phyloP scores from a whole-genome alignment of 2,888 invertebrate species.

The Ferdinandea cuprea region DNA sequence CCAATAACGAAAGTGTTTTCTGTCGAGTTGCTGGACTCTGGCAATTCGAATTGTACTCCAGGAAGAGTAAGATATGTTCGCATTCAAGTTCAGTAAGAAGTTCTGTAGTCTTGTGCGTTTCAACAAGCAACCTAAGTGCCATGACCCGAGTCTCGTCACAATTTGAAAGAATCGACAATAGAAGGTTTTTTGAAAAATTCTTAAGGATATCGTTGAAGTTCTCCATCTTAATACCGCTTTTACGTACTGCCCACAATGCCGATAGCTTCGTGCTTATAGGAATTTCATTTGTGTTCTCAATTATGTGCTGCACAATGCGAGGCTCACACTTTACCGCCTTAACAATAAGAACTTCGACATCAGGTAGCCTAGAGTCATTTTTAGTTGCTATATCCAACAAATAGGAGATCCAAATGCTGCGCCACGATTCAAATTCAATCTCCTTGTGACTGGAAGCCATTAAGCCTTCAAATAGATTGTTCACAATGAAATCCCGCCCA shows the following conservation, averaged over 20 bases:
- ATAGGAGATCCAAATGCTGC: conserved; percentile 83
- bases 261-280: conserved; percentile 80
- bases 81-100: conserved; percentile 86
- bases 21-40: conserved; percentile 88
- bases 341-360: conserved; percentile 79
- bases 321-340: conserved; percentile 80
- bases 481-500: conserved; percentile 83
- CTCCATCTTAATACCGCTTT: conserved; percentile 81
- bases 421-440: conserved; percentile 82
- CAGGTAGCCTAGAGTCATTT: conserved; percentile 76
- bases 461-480: conserved; percentile 84
- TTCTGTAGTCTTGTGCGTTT: conserved; percentile 90
- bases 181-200: conserved; percentile 83
- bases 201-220: conserved; percentile 82
- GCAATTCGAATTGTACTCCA: conserved; percentile 88
- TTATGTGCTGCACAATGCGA: conserved; percentile 77
- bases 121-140: conserved; percentile 88
- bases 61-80: conserved; percentile 85
- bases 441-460: conserved; percentile 83
- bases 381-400: conserved; percentile 76
- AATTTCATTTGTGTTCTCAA: conserved; percentile 74
- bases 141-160: conserved; percentile 87
- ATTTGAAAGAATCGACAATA: conserved; percentile 84
- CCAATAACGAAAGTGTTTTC: conserved; percentile 87
- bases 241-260: conserved; percentile 82